Evolutionary conservation across 1,140 invertebrate genomes (phyloP), one percentile per base, ranked within the genome.

Genomic region (Tribolium castaneum): DNA sequence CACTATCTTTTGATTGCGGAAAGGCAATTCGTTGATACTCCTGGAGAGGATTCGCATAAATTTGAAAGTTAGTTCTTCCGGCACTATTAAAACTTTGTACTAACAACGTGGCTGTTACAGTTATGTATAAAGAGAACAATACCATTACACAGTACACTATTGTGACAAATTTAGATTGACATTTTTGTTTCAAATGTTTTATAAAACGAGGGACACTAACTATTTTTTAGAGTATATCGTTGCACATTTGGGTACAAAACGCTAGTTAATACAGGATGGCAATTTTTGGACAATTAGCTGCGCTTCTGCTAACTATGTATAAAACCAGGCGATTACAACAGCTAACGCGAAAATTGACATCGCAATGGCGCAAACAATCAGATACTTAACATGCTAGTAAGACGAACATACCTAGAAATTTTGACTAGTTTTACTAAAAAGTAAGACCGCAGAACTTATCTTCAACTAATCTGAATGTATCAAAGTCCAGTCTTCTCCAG

Each of bases 361-460:
- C 59, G n/a, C 3, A 34, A 14, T 66, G 59, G 30, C 6, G 54
- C 25, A 25, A 59, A 59, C 54, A 59, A 25, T 25, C 4, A 59
- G 30, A 54, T 54, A 16, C 6, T 30, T 30, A 30, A 66, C 59
- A 66, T 66, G 59, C 59, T 52, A 70, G 4, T 30, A 30, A 62
- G 19, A 70, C 34, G 45, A 72, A 73, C 71, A 54, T 73, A 73
- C 71, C 71, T 73, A 73, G 39, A 73, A 73, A 75, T 75, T 75
- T 75, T 59, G 72, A 75, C 72, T 75, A 75, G 72, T 62, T 45
- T 62, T 66, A 54, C 51, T 85, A 86, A 83, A 86, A 86, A 56
- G 85, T 86, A 66, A 86, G 83, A 80, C 85, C 85, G 80, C 82
- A 86, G 82, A 86, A 86, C 81, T 86, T 86, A 80, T 86, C 85